phyloP scores from a whole-genome alignment of 2,797 vertebrate species.

The Protosalanx chinensis region DNA sequence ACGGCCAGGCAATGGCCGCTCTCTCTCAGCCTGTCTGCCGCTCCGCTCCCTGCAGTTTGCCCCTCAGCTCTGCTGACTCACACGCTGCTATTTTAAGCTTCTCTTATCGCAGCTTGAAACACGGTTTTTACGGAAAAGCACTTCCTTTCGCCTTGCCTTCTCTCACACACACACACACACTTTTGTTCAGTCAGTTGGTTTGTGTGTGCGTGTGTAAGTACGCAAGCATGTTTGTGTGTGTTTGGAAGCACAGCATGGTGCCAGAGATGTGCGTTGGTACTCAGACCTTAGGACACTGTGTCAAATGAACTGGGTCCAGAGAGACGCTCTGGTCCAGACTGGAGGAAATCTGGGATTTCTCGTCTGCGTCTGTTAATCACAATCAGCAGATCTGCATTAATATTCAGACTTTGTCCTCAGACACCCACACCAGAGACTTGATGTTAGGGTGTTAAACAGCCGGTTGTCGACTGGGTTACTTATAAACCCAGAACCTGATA shows the following conservation, averaged over 20 bases:
- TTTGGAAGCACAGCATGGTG: too few relatives aligned
- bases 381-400: too few relatives aligned
- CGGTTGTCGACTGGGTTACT: too few relatives aligned
- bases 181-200: neutral
- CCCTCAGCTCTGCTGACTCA: constrained; percentile 46
- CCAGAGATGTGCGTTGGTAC: neutral
- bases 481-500: too few relatives aligned
- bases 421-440: too few relatives aligned
- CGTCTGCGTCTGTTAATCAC: too few relatives aligned
- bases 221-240: neutral
- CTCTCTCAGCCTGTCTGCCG: constrained; percentile 39
- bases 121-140: constrained; percentile 11
- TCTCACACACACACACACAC: neutral
- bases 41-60: neutral
- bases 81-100: constrained; percentile 18
- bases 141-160: constrained; percentile 3
- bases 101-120: constrained; percentile 4
- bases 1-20: constrained; percentile 28
- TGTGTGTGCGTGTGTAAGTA: constrained; percentile 4
- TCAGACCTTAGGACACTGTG: neutral
- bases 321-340: neutral
- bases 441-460: too few relatives aligned
- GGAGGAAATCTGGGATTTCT: too few relatives aligned
- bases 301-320: neutral
- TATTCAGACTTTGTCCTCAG: too few relatives aligned